Base-by-base conservation (phyloP, 2,888 invertebrate species). In the Dicranocentrus wangi region DNA sequence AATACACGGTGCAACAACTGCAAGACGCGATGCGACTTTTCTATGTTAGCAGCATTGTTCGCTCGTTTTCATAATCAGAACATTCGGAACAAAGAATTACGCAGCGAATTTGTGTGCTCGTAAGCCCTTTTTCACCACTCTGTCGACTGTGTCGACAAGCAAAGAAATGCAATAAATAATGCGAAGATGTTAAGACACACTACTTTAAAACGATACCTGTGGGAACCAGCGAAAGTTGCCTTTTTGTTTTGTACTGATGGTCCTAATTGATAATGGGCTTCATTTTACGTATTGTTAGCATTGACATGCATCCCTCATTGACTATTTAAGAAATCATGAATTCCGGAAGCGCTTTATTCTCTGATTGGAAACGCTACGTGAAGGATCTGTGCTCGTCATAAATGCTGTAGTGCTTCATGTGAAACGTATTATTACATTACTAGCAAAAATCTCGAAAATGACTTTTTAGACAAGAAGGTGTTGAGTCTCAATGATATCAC, bases 171-270 rank as follows among this genome's bases (percentile, higher is more conserved):
- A n/a, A n/a, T n/a, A n/a, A n/a, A n/a, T n/a, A n/a, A n/a, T n/a
- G n/a, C n/a, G n/a, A n/a, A n/a, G n/a, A 17, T 51, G 17, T 17
- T 51, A 5, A n/a, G 13, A 51, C 10, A 17, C 17, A 19, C 19
- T 32, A 17, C 39, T 17, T 61, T 15, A 28, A n/a, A 32, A 65
- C 42, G 21, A 42, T 2, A 32, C 39, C 51, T 47, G 68, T 77
- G 77, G 70, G 77, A 77, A 77, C 63, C 51, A 61, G 77, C 69
- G 77, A 77, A 77, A 77, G 77, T 77, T 68, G 61, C 21, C 28
- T 23, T 60, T 75, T 61, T 68, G 63, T 17, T 63, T 42, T 51
- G 70, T 71, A 39, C 17, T 32, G 71, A 71, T 78, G 78, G 71
- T 71, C 78, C 71, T 78, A 65, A 71, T 78, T 71, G 78, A 78